These are phyloP conservation scores for Sorex araneus DNA, from an alignment of 2,113 vertebrate genomes.

Conservation along the genomic window DNA sequence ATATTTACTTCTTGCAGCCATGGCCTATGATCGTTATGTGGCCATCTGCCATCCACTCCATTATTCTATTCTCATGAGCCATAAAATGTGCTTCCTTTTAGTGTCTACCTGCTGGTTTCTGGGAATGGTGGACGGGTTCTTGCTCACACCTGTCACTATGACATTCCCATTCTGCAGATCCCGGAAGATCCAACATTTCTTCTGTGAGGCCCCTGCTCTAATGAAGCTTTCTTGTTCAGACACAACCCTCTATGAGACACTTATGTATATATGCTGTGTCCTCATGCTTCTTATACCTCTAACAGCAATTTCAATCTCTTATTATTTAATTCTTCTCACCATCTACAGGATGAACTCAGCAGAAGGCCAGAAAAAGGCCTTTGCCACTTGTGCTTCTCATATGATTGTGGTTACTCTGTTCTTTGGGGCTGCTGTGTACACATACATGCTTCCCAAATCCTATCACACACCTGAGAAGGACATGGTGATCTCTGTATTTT, in stretches of 20 bases:
- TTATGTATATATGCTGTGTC: too few species aligned
- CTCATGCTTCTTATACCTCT: too few species aligned
- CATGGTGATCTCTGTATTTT: slow-evolving; percentile 46
- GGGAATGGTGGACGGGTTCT: too few species aligned
- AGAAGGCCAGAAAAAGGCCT: slow-evolving; percentile 7
- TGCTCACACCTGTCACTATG: too few species aligned
- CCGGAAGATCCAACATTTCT: too few species aligned
- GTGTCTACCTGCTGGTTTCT: too few species aligned
- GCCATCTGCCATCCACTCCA: slow-evolving; percentile 65
- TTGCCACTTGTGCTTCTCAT: slow-evolving; percentile 69
- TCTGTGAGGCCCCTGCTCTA: too few species aligned
- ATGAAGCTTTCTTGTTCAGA: too few species aligned
- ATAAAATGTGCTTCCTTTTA: too few species aligned
- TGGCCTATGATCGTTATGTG: slow-evolving; percentile 72
- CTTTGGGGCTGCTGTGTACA: slow-evolving; percentile 51
- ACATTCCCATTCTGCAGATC: too few species aligned
- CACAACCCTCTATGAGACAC: too few species aligned
- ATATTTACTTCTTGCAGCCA: slow-evolving; percentile 33
- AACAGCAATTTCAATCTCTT: too few species aligned
- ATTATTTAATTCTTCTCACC: slow-evolving; percentile 12
- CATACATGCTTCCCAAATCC: slow-evolving; percentile 53
- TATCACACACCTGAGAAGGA: slow-evolving; percentile 53
- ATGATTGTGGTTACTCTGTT: slow-evolving; percentile 55
- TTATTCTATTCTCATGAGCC: slow-evolving; percentile 50
- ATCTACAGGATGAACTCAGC: slow-evolving; percentile 45